phyloP scores from a whole-genome alignment of 2,888 invertebrate species.

The Phorcus lineatus region DNA sequence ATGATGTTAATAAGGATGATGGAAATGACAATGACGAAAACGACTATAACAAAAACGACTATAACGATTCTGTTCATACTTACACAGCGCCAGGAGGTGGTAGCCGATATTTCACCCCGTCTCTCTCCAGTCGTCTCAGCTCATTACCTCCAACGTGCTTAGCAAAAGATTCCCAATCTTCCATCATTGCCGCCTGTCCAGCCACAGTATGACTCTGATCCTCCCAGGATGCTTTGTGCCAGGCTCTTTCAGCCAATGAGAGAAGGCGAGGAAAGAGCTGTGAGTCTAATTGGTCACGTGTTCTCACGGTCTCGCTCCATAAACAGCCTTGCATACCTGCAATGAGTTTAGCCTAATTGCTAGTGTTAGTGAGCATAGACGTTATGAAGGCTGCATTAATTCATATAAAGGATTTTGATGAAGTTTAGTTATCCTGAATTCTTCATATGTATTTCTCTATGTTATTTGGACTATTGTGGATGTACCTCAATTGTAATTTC shows the following conservation, averaged over 20 bases:
- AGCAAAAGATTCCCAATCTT: slow-evolving; percentile 60
- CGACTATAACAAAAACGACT: neutral
- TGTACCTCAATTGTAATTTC: no score
- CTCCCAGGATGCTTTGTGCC: slow-evolving; percentile 61
- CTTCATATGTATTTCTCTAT: no score
- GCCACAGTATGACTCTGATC: slow-evolving; percentile 18
- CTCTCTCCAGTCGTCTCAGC: slow-evolving; percentile 48
- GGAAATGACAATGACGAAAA: slow-evolving; percentile 28
- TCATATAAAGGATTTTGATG: no score
- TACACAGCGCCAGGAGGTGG: slow-evolving; percentile 52
- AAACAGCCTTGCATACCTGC: slow-evolving; percentile 54
- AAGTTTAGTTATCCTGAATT: no score
- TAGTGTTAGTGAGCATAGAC: no score
- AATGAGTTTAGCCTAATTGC: neutral
- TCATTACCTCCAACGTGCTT: slow-evolving; percentile 55
- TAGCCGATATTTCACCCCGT: slow-evolving; percentile 53
- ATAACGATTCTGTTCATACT: neutral
- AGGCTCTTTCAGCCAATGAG: slow-evolving; percentile 57
- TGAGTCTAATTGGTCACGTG: slow-evolving; percentile 40
- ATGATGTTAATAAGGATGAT: slow-evolving; percentile 16
- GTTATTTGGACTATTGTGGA: no score
- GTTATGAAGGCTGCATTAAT: no score
- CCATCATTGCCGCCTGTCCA: slow-evolving; percentile 11
- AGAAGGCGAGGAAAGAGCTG: slow-evolving; percentile 46
- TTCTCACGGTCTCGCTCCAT: slow-evolving; percentile 52